Evolutionary conservation across 2,113 vertebrate genomes (phyloP), one percentile per base, ranked within the genome.

Genomic region (Oceanites oceanicus): DNA sequence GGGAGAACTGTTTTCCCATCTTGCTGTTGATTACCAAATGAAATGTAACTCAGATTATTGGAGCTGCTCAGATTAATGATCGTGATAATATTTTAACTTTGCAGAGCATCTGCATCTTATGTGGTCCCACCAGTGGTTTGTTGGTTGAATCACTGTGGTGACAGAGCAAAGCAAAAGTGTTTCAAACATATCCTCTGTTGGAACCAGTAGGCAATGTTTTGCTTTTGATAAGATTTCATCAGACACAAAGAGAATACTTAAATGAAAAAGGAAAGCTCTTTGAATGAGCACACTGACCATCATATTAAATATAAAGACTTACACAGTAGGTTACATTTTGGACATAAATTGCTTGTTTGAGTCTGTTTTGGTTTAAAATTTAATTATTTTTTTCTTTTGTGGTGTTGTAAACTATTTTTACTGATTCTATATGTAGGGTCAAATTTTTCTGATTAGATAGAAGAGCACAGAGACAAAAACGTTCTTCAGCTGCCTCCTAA

Each of bases 121-220:
- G 88, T 29, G 90, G 90, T 61, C 49, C 86, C 86, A 77, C 42
- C 79, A 90, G 88, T 63, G 88, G 70, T 96, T 82, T 47, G 82
- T 76, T 84, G 75, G 42, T 67, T 92, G 72, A 93, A 36, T 96
- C 88, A 34, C 82, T 92, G 93, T 94, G 95, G 88, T 74, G 65
- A 67, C 88, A 59, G 86, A 94, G 92, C 63, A 75, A 59, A 95
- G 78, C 3, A 67, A 38, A 83, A 67, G n/a, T 22, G 30, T 86
- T 92, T 62, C 38, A 90, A 88, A 83, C 55, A 6, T 58, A 8
- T 42, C 49, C 94, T 73, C 82, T 90, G 4, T 73, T 92, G 87
- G 88, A 93, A 90, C 20, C 30, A 26, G 78, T 44, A 88, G 90
- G 84, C 32, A 50, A 2, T 86, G 92, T 83, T 95, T 79, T 83